A percentile compares a stretch with the other conserved stretches of the same genome.
Evolutionary conservation across 2,888 invertebrate species (phyloP).

Genomic region (Nephrotoma flavescens): DNA sequence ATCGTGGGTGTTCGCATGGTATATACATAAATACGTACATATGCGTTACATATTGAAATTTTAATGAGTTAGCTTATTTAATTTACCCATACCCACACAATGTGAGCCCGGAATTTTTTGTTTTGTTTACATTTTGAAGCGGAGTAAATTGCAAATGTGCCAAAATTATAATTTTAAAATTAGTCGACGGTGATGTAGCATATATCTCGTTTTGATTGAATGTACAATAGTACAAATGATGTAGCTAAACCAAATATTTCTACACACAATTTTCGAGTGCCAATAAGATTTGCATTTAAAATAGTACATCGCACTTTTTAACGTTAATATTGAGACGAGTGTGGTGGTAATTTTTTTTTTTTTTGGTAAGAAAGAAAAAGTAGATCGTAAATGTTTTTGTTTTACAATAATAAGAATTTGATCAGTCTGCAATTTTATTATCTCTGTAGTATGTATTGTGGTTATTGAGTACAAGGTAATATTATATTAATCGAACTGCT

Average conservation of each 20-base stretch:
- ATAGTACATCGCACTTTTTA: not conserved
- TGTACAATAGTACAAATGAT: not conserved
- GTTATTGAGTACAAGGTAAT: not conserved
- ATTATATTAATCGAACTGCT: not conserved
- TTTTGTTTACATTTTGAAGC: not conserved
- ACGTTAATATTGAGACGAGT: not conserved
- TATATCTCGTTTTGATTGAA: not conserved
- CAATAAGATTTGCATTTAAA: not conserved
- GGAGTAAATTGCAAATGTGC: not conserved
- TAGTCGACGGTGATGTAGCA: not conserved
- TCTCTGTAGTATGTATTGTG: not conserved
- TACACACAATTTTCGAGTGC: not conserved
- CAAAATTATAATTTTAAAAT: not conserved
- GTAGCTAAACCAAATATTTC: not conserved
- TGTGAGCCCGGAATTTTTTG: not conserved
- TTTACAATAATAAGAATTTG: not conserved
- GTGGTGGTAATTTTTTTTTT: not conserved
- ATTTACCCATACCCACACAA: too few species aligned
- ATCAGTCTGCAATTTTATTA: not conserved
- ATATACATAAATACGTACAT: not conserved
- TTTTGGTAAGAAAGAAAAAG: not conserved
- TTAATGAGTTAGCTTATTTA: not conserved
- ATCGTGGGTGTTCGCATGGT: not conserved
- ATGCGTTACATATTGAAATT: not conserved
- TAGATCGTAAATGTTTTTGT: not conserved